Conservation (phyloP, 2,888 invertebrate species). For the Chironomus riparius region DNA sequence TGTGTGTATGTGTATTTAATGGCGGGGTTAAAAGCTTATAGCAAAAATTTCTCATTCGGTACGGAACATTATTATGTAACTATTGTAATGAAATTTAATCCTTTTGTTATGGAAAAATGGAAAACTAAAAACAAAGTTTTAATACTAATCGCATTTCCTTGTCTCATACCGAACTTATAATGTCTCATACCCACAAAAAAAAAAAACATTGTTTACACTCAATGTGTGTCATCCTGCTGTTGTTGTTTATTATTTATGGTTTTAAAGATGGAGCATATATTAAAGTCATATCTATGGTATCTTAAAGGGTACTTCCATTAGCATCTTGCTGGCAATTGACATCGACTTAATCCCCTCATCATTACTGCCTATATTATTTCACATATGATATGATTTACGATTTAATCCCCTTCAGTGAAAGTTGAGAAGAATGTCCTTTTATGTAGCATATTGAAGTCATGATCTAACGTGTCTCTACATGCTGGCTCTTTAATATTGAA, state of each 20-base stretch:
- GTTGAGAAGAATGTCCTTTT: neutral
- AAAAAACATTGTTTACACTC: neutral
- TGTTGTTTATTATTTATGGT: neutral
- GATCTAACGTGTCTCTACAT: neutral
- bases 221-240: neutral
- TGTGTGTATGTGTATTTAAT: neutral
- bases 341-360: constrained; percentile 2
- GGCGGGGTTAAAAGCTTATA: neutral
- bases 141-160: constrained; percentile 4
- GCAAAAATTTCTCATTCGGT: no score
- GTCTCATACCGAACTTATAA: neutral
- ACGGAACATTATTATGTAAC: neutral
- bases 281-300: neutral
- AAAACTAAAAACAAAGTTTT: neutral
- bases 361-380: neutral
- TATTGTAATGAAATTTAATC: neutral
- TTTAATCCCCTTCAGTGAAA: neutral
- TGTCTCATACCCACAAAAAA: neutral
- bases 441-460: constrained; percentile 13
- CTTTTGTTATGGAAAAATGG: neutral
- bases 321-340: constrained; percentile 18
- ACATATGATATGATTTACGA: neutral
- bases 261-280: neutral
- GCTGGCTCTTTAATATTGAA: constrained; percentile 1
- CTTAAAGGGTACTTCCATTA: neutral